phyloP scores from a whole-genome alignment of 1,140 invertebrate genomes.

The Arctopsyche grandis region DNA sequence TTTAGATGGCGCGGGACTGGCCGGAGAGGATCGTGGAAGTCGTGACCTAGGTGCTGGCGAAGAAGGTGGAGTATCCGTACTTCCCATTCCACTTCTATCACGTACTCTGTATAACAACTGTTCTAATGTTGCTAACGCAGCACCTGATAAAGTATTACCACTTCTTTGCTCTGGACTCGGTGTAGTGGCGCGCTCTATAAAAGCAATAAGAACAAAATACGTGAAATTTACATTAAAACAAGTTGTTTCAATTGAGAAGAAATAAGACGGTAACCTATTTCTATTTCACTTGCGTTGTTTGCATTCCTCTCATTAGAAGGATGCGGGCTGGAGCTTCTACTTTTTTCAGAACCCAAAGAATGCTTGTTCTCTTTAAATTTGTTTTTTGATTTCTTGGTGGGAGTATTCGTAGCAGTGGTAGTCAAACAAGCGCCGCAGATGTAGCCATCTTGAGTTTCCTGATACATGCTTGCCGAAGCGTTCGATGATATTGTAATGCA shows the following conservation, averaged over 20 bases:
- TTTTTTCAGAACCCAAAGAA: slow-evolving; percentile 51
- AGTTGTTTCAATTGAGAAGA: too few relatives aligned
- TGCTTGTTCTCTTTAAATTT: slow-evolving; percentile 44
- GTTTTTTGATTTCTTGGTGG: slow-evolving; percentile 48
- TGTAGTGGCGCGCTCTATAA: slow-evolving; percentile 51
- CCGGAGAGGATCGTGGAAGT: slow-evolving; percentile 75
- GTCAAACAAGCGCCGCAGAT: slow-evolving; percentile 48
- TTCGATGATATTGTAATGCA: slow-evolving; percentile 55
- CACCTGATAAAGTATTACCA: slow-evolving; percentile 50
- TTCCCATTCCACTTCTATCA: slow-evolving; percentile 56
- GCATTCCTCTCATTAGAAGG: slow-evolving; percentile 35
- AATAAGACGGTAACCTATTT: slow-evolving; percentile 46
- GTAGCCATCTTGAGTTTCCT: slow-evolving; percentile 40
- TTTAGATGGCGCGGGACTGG: slow-evolving; percentile 77
- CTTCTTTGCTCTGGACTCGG: slow-evolving; percentile 48
- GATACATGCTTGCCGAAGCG: background rate
- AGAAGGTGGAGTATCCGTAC: slow-evolving; percentile 62
- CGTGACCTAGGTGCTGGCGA: slow-evolving; percentile 67
- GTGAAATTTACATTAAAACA: background rate
- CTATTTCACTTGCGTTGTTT: slow-evolving; percentile 49
- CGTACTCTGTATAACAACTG: slow-evolving; percentile 67
- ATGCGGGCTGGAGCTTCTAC: slow-evolving; percentile 47
- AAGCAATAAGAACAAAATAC: background rate
- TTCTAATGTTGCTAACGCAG: slow-evolving; percentile 67
- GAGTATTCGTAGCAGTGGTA: slow-evolving; percentile 45